Conservation (phyloP, 2,888 invertebrate species). For the Cheilosia grossa region DNA sequence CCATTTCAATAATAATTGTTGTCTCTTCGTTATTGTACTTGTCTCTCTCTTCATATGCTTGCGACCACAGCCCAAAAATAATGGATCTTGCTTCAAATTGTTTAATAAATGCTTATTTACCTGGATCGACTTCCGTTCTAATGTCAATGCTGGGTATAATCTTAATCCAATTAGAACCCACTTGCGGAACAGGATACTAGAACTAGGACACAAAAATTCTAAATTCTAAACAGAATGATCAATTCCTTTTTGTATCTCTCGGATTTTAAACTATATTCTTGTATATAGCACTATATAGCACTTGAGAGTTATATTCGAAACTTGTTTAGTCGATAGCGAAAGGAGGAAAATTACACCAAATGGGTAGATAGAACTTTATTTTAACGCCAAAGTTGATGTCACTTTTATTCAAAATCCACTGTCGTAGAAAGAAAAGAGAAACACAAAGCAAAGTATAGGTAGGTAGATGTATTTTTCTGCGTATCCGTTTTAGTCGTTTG, state of each 20-base stretch:
- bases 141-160: slow-evolving; percentile 2
- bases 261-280: neutral
- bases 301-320: slow-evolving; percentile 28
- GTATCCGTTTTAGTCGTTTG: slow-evolving; percentile 37
- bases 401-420: slow-evolving; percentile 36
- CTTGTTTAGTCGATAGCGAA: slow-evolving; percentile 33
- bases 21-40: slow-evolving; percentile 19
- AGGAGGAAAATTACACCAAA: slow-evolving; percentile 19
- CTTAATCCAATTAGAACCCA: slow-evolving; percentile 52
- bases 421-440: neutral
- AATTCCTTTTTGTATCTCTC: slow-evolving; percentile 14
- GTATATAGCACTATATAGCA: slow-evolving; percentile 25
- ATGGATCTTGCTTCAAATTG: slow-evolving; percentile 24
- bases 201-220: slow-evolving; percentile 45
- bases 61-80: slow-evolving; percentile 76
- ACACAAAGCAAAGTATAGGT: slow-evolving; percentile 6
- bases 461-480: slow-evolving; percentile 19
- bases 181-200: slow-evolving; percentile 23
- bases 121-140: slow-evolving; percentile 52
- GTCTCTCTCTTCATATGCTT: slow-evolving; percentile 47
- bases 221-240: slow-evolving; percentile 31
- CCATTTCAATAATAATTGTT: slow-evolving; percentile 43
- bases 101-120: slow-evolving; percentile 12
- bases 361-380: slow-evolving; percentile 34
- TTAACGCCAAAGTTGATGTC: slow-evolving; percentile 52